A percentile compares a stretch with the other conserved stretches of the same genome.
Conservation (phyloP, 64 coral and sea anemone genomes). For the Platygyra sinensis region DNA sequence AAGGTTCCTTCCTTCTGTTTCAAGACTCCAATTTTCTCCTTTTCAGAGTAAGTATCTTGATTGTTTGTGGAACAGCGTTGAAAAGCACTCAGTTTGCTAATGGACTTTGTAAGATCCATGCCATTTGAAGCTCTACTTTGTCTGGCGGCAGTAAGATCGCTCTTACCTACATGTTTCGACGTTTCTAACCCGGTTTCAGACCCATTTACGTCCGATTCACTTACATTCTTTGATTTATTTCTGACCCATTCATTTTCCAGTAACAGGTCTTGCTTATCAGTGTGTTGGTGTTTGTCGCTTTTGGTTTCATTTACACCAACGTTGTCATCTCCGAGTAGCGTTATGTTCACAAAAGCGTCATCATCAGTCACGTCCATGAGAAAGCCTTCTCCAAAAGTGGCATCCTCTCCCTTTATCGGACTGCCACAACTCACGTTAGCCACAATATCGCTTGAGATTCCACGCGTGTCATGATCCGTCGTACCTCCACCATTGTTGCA, state of each 20-base stretch:
- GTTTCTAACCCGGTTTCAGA: neutral
- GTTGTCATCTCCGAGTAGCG: neutral
- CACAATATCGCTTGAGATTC: conserved; percentile 14
- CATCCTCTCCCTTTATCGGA: neutral
- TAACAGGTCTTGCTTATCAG: neutral
- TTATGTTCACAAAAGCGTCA: conserved; percentile 26
- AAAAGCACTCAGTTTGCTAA: conserved; percentile 36
- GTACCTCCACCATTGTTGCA: neutral
- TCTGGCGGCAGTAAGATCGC: neutral
- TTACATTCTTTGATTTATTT: neutral
- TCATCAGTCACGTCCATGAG: conserved; percentile 36
- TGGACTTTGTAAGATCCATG: conserved; percentile 8
- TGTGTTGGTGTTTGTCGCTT: neutral
- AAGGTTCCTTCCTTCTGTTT: neutral
- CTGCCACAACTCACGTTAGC: conserved; percentile 13
- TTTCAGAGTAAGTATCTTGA: neutral
- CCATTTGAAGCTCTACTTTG: neutral
- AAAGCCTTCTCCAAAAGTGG: conserved; percentile 15
- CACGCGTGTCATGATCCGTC: neutral
- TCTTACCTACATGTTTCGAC: neutral
- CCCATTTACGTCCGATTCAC: neutral
- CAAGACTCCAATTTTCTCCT: neutral
- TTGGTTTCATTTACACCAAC: neutral
- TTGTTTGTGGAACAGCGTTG: conserved; percentile 10
- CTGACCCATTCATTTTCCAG: neutral